A percentile compares a stretch with the other conserved stretches of the same genome.
Evolutionary conservation across 1,140 invertebrate species (phyloP).

Genomic region (Glossosoma conforme): DNA sequence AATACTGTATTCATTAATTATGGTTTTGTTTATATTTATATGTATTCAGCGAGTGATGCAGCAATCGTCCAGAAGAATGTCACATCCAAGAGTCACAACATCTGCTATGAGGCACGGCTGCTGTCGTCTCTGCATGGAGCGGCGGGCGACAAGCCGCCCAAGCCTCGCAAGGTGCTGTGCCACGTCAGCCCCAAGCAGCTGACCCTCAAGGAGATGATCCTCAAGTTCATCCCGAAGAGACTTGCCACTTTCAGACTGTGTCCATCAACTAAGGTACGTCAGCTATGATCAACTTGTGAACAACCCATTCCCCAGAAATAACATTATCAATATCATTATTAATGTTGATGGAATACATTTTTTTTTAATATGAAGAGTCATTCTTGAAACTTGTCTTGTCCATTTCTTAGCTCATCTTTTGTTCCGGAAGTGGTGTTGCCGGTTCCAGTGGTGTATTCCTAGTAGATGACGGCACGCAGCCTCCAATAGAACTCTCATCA

Average conservation of each 20-base stretch:
- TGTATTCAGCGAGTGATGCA: slow-evolving; percentile 65
- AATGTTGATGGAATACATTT: too few species aligned
- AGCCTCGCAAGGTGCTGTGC: slow-evolving; percentile 82
- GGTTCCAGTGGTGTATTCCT: slow-evolving; percentile 58
- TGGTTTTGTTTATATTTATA: neutral
- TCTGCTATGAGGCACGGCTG: slow-evolving; percentile 81
- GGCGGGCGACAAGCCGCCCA: slow-evolving; percentile 47
- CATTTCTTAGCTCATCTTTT: slow-evolving; percentile 30
- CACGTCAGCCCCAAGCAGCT: slow-evolving; percentile 77
- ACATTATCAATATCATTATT: slow-evolving; percentile 33
- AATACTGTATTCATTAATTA: neutral
- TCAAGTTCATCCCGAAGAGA: slow-evolving; percentile 88
- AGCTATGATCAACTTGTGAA: neutral
- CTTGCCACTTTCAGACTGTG: slow-evolving; percentile 89
- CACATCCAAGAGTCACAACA: slow-evolving; percentile 74
- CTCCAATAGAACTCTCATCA: slow-evolving; percentile 73
- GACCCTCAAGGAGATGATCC: slow-evolving; percentile 86
- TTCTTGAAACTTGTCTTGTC: too few species aligned
- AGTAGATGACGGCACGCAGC: slow-evolving; percentile 88
- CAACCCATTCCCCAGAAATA: too few species aligned
- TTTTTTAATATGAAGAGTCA: too few species aligned
- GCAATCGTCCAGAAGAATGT: slow-evolving; percentile 83
- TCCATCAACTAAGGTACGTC: slow-evolving; percentile 79
- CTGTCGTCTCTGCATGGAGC: slow-evolving; percentile 47
- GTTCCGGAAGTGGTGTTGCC: slow-evolving; percentile 35